Evolutionary conservation across 2,113 vertebrate genomes (phyloP), one percentile per base, ranked within the genome.

Genomic region (Odocoileus hemionus): DNA sequence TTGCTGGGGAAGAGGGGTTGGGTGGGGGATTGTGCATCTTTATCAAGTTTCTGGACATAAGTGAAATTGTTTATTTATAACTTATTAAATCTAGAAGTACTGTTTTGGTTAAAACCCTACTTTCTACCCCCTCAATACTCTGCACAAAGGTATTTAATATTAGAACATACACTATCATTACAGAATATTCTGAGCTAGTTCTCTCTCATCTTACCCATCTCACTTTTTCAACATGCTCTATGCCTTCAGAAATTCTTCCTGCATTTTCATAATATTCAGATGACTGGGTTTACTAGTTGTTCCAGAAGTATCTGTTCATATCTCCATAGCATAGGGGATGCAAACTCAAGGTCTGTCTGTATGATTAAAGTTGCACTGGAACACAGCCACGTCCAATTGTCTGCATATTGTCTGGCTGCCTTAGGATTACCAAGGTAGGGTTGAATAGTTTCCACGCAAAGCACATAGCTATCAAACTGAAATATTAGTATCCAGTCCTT

Each of bases 41-140:
- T 10, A 52, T 52, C 45, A 33, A 79, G 15, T 88, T 70, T 85
- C 78, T 11, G 28, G 14, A 80, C 13, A 43, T 55, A 74, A 57
- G 10, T 79, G 50, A 96, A 94, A 95, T 67, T 87, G 87, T 33
- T 86, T 88, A 79, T n/a, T 78, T 57, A 47, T 57, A 76, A 67
- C 21, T 84, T 55, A 93, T 43, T 88, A 90, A 70, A 83, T 58
- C 25, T 21, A 50, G 5, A 86, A 84, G 78, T 21, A 50, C 17
- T 58, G 47, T 82, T 93, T 89, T 64, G 25, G 76, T 88, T 86
- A 83, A 89, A 67, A 1, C 5, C 96, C 52, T 58, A 82, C 15
- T 33, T 39, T 92, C 58, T 36, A 43, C 3, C 60, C 28, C 80
- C 70, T 19, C 4, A 60, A 76, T 47, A 50, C 33, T 74, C 52